Conservation (phyloP, 2,113 vertebrate species). For the Pygoscelis adeliae region DNA sequence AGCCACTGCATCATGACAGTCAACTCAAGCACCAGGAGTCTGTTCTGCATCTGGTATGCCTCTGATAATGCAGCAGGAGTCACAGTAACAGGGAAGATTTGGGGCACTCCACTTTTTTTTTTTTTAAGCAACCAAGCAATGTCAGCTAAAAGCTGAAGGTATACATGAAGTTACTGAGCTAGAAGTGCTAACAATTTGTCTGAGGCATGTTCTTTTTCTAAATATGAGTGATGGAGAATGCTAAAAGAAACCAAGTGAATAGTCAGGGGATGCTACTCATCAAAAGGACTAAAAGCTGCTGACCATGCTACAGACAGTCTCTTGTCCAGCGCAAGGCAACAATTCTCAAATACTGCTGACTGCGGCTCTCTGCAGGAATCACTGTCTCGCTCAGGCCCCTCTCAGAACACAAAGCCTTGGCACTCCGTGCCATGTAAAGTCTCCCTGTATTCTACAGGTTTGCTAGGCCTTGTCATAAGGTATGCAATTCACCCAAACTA, state of each 20-base stretch:
- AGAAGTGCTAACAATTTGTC: slow-evolving; percentile 1
- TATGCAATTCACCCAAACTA: neutral
- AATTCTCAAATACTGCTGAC: slow-evolving; percentile 19
- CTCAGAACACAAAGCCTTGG: neutral
- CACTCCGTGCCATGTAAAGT: neutral
- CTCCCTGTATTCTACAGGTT: neutral
- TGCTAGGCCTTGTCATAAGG: neutral
- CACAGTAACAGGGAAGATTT: neutral
- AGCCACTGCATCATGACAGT: neutral
- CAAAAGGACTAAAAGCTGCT: slow-evolving; percentile 25
- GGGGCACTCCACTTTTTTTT: neutral
- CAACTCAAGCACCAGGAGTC: neutral
- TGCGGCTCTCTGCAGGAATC: neutral
- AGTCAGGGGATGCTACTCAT: slow-evolving; percentile 20
- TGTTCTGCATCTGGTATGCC: neutral
- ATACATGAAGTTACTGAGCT: neutral
- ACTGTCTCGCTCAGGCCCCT: neutral
- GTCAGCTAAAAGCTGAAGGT: slow-evolving; percentile 23
- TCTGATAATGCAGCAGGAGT: neutral
- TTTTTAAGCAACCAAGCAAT: neutral
- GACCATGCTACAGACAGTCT: neutral
- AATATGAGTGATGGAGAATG: neutral
- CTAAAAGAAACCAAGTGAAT: neutral
- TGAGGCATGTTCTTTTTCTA: neutral
- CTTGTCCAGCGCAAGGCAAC: slow-evolving; percentile 23